phyloP scores from a whole-genome alignment of 2,797 vertebrate genomes.

The Centropyge bicolor region DNA sequence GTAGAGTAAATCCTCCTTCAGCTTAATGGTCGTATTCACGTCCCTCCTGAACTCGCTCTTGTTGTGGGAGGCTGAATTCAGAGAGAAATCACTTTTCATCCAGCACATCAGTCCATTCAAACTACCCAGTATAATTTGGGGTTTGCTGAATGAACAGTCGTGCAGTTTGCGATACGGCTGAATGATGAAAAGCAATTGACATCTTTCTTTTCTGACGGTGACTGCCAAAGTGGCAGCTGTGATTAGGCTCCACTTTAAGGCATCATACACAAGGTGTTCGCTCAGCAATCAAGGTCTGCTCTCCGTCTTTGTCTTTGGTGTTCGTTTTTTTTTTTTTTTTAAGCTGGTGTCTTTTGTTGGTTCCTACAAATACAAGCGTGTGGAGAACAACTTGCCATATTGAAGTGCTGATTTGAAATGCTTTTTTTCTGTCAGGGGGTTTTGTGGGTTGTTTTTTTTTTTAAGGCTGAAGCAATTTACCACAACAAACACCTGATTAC shows the following conservation, averaged over 20 bases:
- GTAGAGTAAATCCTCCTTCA: not conserved
- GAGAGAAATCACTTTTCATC: constrained; percentile 45
- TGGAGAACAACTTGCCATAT: constrained; percentile 35
- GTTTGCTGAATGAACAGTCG: constrained; percentile 50
- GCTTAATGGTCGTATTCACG: not conserved
- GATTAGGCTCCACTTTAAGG: constrained; percentile 74
- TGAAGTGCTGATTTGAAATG: constrained; percentile 52
- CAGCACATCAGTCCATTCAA: constrained; percentile 44
- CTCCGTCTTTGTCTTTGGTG: constrained; percentile 43
- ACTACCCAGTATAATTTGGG: constrained; percentile 40
- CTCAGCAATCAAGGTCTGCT: constrained; percentile 73
- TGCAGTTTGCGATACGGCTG: constrained; percentile 36
- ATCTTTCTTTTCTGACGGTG: constrained; percentile 47
- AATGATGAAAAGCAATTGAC: constrained; percentile 66
- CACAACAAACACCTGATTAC: constrained; percentile 70
- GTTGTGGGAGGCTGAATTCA: not conserved
- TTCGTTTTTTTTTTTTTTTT: constrained; percentile 2
- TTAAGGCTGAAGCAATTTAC: constrained; percentile 55
- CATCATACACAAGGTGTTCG: constrained; percentile 62
- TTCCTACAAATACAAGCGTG: constrained; percentile 52
- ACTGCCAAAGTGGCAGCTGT: constrained; percentile 60
- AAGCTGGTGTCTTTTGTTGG: constrained; percentile 54
- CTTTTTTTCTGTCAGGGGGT: constrained; percentile 6
- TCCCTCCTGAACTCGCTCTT: constrained; percentile 23
- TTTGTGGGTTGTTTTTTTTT: constrained; percentile 27